Evolutionary conservation across 2,113 vertebrate species (phyloP).

Genomic region (Jacana jacana): DNA sequence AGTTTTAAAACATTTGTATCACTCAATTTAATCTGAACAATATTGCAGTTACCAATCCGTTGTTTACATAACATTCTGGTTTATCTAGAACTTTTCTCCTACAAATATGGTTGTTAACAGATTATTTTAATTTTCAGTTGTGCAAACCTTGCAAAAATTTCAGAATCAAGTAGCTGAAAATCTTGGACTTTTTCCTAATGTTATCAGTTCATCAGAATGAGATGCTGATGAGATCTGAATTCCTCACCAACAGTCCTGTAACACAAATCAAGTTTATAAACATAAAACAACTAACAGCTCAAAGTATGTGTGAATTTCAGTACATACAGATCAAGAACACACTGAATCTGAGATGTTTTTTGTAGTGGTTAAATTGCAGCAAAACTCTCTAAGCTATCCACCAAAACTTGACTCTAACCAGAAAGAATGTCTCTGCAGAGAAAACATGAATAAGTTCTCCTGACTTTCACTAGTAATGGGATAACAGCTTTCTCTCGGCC

Average conservation of each 20-base stretch:
- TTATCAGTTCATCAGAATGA: neutral
- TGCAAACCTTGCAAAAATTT: neutral
- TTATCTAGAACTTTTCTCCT: constrained; percentile 9
- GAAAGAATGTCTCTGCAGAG: neutral
- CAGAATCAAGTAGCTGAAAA: neutral
- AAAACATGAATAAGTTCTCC: neutral
- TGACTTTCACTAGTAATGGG: neutral
- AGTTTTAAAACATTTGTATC: neutral
- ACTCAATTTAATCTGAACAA: neutral
- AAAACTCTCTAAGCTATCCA: neutral
- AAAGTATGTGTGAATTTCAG: neutral
- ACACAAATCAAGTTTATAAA: neutral
- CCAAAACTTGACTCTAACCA: neutral
- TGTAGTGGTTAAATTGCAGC: neutral
- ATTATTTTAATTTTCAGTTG: constrained; percentile 34
- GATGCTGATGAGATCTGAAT: neutral
- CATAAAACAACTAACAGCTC: neutral
- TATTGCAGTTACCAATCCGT: neutral
- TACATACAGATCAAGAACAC: neutral
- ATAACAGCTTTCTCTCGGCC: neutral
- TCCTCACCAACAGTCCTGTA: neutral
- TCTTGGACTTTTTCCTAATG: neutral
- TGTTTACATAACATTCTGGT: neutral
- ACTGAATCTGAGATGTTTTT: neutral
- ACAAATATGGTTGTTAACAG: neutral